Evolutionary conservation across 2,888 invertebrate species (phyloP), one percentile per base, ranked within the genome.

Genomic region (Synanthedon myopaeformis): DNA sequence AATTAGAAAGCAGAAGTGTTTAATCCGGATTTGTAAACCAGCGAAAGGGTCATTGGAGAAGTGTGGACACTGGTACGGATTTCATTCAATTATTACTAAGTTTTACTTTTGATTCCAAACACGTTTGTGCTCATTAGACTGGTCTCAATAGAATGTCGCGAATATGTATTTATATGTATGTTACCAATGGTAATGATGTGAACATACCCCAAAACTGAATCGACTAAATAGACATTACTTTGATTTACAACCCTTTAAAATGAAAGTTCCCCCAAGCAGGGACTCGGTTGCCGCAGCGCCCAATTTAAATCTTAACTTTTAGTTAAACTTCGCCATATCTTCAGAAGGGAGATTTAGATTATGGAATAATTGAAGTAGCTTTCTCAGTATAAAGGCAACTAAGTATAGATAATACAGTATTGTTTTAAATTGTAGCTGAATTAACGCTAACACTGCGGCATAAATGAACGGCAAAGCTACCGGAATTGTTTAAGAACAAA

Each of bases 211-310:
- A 45, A 45, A 45, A 69, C 64, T 71, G 80, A 79, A 80, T 81
- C 77, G 79, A 80, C 74, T 74, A 71, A 63, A 67, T 71, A 72
- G 70, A 74, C 74, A 81, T 79, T 77, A 74, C 73, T 78, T 77
- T 78, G 81, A 82, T 80, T 79, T 81, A 79, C 70, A 76, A 70
- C 77, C 79, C 80, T 74, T 77, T 77, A 72, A 77, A 76, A 76
- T 70, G 52, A 76, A 78, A 76, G 76, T 76, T 70, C 70, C 74
- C 70, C 60, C 63, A 59, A 59, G 66, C 66, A 68, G 69, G 65
- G 60, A 61, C 51, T 42, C 59, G 59, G 60, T 59, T 60, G 67
- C 73, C 72, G 63, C 70, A 70, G 70, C 71, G 70, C 72, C 77
- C 72, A 80, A 80, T 81, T 79, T 77, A 76, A 78, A 75, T 78